phyloP scores from a whole-genome alignment of 2,113 vertebrate genomes.

The Sterrhoptilus dennistouni region DNA sequence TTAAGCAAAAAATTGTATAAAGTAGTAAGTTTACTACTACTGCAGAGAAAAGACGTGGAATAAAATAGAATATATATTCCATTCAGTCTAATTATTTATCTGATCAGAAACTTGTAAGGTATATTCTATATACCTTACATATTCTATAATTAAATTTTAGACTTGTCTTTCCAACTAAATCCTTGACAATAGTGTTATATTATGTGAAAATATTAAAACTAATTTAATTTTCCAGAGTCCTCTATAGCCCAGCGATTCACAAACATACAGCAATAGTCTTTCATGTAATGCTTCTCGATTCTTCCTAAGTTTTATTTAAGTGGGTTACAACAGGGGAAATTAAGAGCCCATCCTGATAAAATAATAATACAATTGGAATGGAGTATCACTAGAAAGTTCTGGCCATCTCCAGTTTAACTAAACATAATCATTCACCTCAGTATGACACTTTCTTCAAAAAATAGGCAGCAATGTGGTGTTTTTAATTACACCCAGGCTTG shows the following conservation, averaged over 20 bases:
- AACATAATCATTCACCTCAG: conserved; percentile 40
- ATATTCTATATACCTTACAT: neutral
- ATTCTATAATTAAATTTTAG: neutral
- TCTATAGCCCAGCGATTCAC: neutral
- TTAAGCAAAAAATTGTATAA: neutral
- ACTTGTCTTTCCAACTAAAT: neutral
- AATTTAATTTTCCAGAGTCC: neutral
- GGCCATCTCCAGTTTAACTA: conserved; percentile 47
- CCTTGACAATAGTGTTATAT: neutral
- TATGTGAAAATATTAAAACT: neutral
- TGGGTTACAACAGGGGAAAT: neutral
- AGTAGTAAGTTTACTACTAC: neutral
- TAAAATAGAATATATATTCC: neutral
- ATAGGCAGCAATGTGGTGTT: conserved; percentile 13
- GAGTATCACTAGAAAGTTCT: conserved; percentile 37
- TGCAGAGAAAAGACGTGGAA: neutral
- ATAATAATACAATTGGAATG: conserved; percentile 35
- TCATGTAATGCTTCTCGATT: neutral
- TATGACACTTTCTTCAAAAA: conserved; percentile 42
- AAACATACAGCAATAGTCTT: neutral
- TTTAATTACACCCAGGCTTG: conserved; percentile 61
- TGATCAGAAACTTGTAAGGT: neutral
- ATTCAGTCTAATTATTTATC: neutral
- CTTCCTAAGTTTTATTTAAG: neutral
- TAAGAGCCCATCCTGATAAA: conserved; percentile 24